phyloP scores from a whole-genome alignment of 2,113 vertebrate genomes.

The Laticauda laticaudata region DNA sequence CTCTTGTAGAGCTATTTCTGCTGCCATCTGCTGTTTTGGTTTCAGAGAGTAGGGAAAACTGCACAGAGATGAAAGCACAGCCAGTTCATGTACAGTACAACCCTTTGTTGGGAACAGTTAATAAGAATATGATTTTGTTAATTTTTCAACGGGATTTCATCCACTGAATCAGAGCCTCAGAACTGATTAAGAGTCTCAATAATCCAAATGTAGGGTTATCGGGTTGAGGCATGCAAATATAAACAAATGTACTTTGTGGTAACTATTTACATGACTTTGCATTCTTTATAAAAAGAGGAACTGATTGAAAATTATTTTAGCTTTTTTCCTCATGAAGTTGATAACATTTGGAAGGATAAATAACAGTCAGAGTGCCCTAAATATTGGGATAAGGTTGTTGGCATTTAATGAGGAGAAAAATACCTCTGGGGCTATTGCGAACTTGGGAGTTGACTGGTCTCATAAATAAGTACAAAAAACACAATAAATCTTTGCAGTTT shows the following conservation, averaged over 20 bases:
- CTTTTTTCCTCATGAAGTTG: neutral
- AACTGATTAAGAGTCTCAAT: neutral
- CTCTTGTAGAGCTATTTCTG: neutral
- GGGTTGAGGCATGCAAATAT: neutral
- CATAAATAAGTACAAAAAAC: neutral
- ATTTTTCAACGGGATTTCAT: neutral
- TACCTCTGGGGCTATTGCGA: neutral
- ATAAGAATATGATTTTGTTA: neutral
- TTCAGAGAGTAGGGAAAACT: neutral
- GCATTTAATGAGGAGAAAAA: neutral
- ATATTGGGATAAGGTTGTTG: neutral
- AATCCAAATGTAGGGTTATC: neutral
- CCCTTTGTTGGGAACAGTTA: neutral
- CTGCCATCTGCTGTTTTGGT: slow-evolving; percentile 19
- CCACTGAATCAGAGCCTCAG: neutral
- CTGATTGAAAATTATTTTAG: neutral
- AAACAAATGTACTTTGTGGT: neutral
- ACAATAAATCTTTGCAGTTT: neutral
- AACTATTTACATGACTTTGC: neutral
- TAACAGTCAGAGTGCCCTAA: neutral
- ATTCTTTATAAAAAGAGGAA: neutral
- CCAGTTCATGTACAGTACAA: neutral
- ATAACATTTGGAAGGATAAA: neutral
- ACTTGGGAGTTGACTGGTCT: neutral
- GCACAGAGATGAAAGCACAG: neutral